These are phyloP conservation scores for Pelobates fuscus DNA, from an alignment of 2,113 vertebrate genomes.

Conservation along the genomic window DNA sequence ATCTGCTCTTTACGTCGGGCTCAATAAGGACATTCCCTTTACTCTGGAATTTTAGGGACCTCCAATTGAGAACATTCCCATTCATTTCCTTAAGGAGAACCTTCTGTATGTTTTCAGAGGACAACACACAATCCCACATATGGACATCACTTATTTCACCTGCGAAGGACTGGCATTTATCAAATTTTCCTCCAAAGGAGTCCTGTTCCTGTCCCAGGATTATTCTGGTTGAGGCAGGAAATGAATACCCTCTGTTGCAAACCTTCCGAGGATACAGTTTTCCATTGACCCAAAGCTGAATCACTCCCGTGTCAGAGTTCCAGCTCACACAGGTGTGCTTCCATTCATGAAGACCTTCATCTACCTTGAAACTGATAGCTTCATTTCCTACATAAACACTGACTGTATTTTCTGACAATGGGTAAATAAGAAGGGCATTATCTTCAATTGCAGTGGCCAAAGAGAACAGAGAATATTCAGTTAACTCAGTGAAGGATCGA, in stretches of 20 bases:
- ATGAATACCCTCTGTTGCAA: conserved; percentile 34
- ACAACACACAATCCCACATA: no score
- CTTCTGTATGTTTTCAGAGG: no score
- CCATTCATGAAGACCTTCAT: rapidly evolving
- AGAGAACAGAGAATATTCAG: background rate
- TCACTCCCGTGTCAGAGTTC: no score
- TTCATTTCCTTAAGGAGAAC: no score
- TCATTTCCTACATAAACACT: rapidly evolving
- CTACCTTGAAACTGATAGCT: rapidly evolving
- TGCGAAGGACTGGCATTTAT: background rate
- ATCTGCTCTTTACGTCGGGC: no score
- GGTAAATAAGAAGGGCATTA: conserved; percentile 35
- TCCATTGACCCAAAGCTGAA: no score
- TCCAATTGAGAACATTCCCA: no score
- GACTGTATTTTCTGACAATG: background rate
- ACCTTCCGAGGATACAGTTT: background rate
- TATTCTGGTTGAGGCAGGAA: rapidly evolving
- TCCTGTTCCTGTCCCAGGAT: no score
- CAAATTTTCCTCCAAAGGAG: background rate
- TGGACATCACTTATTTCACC: no score
- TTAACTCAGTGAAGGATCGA: conserved; percentile 11
- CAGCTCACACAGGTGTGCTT: conserved; percentile 41
- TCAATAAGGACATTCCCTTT: no score
- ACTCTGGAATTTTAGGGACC: no score
- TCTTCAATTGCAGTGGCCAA: background rate